A percentile compares a stretch with the other conserved stretches of the same genome.
Evolutionary conservation across 1,140 invertebrate genomes (phyloP).

Genomic region (Whitmania pigra): DNA sequence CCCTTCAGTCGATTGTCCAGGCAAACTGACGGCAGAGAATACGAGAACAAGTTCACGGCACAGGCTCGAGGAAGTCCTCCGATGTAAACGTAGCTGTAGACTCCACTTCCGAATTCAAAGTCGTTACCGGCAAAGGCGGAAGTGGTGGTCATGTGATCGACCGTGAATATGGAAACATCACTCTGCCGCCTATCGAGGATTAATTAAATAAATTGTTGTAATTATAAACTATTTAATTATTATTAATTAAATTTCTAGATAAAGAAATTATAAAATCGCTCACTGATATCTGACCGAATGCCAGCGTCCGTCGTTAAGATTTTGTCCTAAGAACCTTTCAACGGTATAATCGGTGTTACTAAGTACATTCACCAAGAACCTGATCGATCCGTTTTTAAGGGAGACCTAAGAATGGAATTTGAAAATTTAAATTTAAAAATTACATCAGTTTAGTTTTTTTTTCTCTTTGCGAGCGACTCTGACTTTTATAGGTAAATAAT

Average conservation of each 20-base stretch:
- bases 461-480: no score
- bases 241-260: no score
- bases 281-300: slow-evolving; percentile 1
- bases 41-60: slow-evolving; percentile 22
- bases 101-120: slow-evolving; percentile 29
- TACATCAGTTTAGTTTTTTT: background rate
- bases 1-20: slow-evolving; percentile 29
- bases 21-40: slow-evolving; percentile 30
- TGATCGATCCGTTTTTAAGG: background rate
- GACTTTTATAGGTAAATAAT: no score
- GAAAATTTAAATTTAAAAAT: no score
- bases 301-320: background rate
- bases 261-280: background rate
- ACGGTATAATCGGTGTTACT: background rate
- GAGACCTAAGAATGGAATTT: no score
- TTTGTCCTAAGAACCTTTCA: background rate
- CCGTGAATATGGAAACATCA: slow-evolving; percentile 25
- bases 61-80: slow-evolving; percentile 32
- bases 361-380: background rate
- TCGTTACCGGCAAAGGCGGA: slow-evolving; percentile 32
- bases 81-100: slow-evolving; percentile 33
- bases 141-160: slow-evolving; percentile 30
- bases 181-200: slow-evolving; percentile 26
- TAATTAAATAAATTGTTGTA: slow-evolving; percentile 28
- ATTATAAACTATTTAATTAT: no score